Evolutionary conservation across 2,888 invertebrate species (phyloP).

Genomic region (Latrodectus hesperus): DNA sequence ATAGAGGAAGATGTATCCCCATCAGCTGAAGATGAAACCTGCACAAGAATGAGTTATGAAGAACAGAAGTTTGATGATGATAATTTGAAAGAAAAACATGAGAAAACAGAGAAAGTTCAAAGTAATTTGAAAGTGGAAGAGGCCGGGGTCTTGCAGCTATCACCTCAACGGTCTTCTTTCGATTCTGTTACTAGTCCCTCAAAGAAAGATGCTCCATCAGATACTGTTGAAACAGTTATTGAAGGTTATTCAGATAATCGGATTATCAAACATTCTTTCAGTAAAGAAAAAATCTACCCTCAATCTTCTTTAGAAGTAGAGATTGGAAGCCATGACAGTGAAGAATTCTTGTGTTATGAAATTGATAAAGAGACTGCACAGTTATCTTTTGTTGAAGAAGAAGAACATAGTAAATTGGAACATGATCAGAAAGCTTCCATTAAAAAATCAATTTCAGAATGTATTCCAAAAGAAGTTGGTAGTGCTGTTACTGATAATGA

Average conservation of each 20-base stretch:
- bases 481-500: not conserved
- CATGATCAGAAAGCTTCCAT: not conserved
- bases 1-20: slow-evolving; percentile 73
- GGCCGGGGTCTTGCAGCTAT: slow-evolving; percentile 32
- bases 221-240: slow-evolving; percentile 45
- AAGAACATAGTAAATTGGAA: slow-evolving; percentile 13
- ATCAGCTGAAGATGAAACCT: slow-evolving; percentile 70
- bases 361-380: slow-evolving; percentile 41
- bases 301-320: slow-evolving; percentile 72
- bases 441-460: not conserved
- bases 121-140: slow-evolving; percentile 45
- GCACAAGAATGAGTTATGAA: slow-evolving; percentile 20
- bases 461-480: not conserved
- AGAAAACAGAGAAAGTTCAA: slow-evolving; percentile 14
- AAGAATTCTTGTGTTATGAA: slow-evolving; percentile 72
- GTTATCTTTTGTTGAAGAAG: slow-evolving; percentile 56
- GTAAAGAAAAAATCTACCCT: slow-evolving; percentile 38
- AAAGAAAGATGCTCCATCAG: slow-evolving; percentile 43
- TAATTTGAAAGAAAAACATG: not conserved
- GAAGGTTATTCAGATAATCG: slow-evolving; percentile 4
- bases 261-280: not conserved
- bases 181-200: slow-evolving; percentile 64
- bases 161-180: slow-evolving; percentile 57
- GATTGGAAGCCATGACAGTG: slow-evolving; percentile 70
- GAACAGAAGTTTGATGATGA: slow-evolving; percentile 37